Conservation (phyloP, 2,797 vertebrate species). For the Vireo griseus region DNA sequence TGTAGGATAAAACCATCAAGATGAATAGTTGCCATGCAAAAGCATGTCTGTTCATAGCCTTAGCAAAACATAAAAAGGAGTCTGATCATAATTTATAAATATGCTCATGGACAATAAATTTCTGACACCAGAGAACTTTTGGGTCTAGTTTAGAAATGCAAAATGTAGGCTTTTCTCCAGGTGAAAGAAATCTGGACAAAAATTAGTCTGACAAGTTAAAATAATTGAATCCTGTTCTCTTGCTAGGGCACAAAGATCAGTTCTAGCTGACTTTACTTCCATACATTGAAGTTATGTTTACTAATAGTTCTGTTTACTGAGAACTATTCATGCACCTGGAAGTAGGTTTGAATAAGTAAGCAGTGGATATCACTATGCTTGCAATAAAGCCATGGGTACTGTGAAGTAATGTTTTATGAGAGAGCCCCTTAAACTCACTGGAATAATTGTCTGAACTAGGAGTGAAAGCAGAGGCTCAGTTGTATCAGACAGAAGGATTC, state of each 20-base stretch:
- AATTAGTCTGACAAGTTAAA: neutral
- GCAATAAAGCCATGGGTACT: neutral
- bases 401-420: neutral
- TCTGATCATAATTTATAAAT: neutral
- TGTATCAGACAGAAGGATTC: neutral
- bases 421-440: neutral
- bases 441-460: neutral
- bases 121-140: neutral
- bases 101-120: neutral
- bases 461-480: neutral
- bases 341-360: neutral
- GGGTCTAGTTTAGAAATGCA: neutral
- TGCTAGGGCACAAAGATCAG: neutral
- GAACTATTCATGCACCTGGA: neutral
- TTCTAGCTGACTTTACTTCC: neutral
- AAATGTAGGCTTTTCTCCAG: neutral
- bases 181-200: neutral
- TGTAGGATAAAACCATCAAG: neutral
- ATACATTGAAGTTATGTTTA: neutral
- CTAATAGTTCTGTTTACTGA: neutral
- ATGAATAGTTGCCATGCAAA: neutral
- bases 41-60: neutral
- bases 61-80: neutral
- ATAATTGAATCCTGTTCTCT: neutral
- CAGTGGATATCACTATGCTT: neutral